Percentiles rank a stretch among this genome's conserved stretches.
Conservation (phyloP, 2,888 invertebrate species). For the Cephus runcator region DNA sequence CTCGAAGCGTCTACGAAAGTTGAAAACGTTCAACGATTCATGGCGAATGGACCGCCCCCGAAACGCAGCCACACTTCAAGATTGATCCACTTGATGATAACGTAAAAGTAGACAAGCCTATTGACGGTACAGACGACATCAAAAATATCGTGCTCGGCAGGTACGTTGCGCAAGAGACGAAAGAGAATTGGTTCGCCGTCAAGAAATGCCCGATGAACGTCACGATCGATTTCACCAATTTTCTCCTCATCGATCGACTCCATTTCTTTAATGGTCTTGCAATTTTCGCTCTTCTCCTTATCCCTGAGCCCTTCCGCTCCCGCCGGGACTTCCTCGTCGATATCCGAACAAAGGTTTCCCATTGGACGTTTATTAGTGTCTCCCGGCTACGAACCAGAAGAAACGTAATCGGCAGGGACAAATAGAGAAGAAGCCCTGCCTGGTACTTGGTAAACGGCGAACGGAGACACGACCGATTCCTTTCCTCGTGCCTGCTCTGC, state of each 20-base stretch:
- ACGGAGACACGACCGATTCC: conserved; percentile 12
- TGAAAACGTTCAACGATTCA: conserved; percentile 16
- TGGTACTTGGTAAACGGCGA: background rate
- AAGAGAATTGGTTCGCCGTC: conserved; percentile 41
- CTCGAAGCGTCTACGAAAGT: background rate
- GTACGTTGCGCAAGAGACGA: conserved; percentile 40
- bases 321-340: background rate
- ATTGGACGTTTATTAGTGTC: background rate
- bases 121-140: conserved; percentile 47
- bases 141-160: conserved; percentile 32
- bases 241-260: background rate
- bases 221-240: background rate
- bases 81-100: conserved; percentile 51
- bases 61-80: conserved; percentile 44
- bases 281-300: background rate
- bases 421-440: background rate
- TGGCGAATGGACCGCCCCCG: conserved; percentile 35
- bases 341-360: background rate
- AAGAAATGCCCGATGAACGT: conserved; percentile 26
- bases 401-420: background rate
- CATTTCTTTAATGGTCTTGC: background rate
- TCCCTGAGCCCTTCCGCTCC: background rate
- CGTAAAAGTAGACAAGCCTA: conserved; percentile 46
- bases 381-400: background rate
- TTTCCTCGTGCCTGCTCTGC: conserved; percentile 30